phyloP scores from a whole-genome alignment of 1,140 invertebrate species.

The Zaprionus lachaisei region DNA sequence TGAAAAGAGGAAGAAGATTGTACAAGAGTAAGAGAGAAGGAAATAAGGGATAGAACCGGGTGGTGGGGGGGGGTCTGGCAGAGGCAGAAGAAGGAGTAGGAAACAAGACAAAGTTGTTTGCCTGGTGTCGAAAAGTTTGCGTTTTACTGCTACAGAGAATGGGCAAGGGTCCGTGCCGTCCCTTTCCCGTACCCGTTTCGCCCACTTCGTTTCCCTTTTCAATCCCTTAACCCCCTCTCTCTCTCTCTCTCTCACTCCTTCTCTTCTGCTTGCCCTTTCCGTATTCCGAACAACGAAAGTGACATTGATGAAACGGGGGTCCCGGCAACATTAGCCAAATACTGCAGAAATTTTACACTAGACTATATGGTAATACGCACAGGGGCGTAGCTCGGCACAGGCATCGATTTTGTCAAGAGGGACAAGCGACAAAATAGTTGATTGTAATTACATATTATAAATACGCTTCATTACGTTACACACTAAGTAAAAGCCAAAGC shows the following conservation, averaged over 20 bases:
- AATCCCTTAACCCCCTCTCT: neutral
- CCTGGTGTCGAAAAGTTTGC: constrained; percentile 50
- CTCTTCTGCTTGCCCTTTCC: neutral
- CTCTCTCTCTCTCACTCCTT: too few species aligned
- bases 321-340: constrained; percentile 72
- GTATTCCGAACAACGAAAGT: constrained; percentile 16
- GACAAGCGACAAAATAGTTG: neutral
- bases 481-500: neutral
- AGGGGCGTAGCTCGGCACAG: neutral
- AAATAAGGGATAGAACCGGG: neutral
- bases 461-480: neutral
- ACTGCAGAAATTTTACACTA: constrained; percentile 64
- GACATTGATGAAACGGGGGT: constrained; percentile 71
- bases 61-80: neutral
- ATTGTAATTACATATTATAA: constrained; percentile 3
- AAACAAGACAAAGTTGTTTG: constrained; percentile 47
- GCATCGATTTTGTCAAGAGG: neutral
- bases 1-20: constrained; percentile 5
- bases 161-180: neutral
- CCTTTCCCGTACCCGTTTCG: neutral
- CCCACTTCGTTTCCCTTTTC: neutral
- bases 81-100: neutral
- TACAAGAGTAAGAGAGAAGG: neutral
- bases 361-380: constrained; percentile 1
- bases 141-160: constrained; percentile 15